phyloP scores from a whole-genome alignment of 2,888 invertebrate genomes.

The Drosophila mayaguana region DNA sequence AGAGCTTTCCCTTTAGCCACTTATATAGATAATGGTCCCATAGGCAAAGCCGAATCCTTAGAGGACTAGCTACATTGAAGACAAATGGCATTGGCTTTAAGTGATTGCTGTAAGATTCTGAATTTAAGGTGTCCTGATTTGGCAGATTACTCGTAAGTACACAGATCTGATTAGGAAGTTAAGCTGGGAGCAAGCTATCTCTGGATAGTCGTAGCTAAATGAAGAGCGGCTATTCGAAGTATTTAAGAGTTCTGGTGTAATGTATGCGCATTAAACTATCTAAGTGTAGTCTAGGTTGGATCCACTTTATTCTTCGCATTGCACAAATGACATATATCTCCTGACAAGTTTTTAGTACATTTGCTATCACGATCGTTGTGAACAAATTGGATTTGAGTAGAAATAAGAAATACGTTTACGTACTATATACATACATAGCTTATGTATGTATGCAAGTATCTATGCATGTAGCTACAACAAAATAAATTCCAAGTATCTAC shows the following conservation, averaged over 20 bases:
- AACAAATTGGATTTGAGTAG: conserved; percentile 18
- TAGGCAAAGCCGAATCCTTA: not conserved
- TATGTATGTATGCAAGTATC: not conserved
- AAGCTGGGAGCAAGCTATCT: not conserved
- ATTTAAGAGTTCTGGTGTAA: not conserved
- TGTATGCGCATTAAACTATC: conserved; percentile 3
- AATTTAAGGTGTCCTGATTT: not conserved
- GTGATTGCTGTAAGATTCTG: not conserved
- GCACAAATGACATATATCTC: conserved; percentile 13
- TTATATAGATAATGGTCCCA: not conserved
- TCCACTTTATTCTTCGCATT: conserved; percentile 16
- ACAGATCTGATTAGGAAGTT: conserved; percentile 1
- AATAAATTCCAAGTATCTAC: conserved; percentile 38
- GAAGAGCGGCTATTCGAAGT: conserved; percentile 15
- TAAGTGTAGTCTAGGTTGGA: conserved; percentile 8
- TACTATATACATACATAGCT: not conserved
- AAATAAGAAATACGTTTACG: conserved; percentile 3
- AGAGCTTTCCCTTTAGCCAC: not conserved
- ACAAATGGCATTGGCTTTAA: conserved; percentile 19
- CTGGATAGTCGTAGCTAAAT: not conserved
- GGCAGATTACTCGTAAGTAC: conserved; percentile 32
- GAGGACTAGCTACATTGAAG: conserved; percentile 27
- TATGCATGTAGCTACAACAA: conserved; percentile 6
- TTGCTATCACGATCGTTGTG: conserved; percentile 31
- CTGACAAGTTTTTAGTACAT: conserved; percentile 12